Evolutionary conservation across 35 echinoderm and acorn worm species (phyloP), one percentile per base, ranked within the genome.

Genomic region (Anneissia japonica): DNA sequence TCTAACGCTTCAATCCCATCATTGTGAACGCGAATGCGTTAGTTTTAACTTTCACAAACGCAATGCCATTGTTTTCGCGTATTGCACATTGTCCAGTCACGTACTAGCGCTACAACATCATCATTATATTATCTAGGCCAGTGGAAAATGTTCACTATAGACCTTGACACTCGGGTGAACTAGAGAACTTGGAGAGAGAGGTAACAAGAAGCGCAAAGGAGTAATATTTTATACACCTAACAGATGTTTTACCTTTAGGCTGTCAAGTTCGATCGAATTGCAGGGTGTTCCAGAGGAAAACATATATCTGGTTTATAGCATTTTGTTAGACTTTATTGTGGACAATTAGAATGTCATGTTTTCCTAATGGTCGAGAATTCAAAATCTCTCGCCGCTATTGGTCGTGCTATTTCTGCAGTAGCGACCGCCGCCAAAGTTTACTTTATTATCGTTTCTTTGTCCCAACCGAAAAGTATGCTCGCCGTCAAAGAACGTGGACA

Each of bases 201-300:
- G 51, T 23, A 64, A 64, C 51, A 64, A 64, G 51, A 64, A 64
- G 21, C 51, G 51, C 51, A 64, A 26, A 64, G 51, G 51, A 64
- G 26, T 23, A 64, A 64, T 64, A 64, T 64, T 64, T 64, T 64
- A 64, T 64, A 64, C 51, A 9, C 26, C 10, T 64, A 64, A 64
- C 51, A 64, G 51, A 64, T 64, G 51, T 64, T 64, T 64, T 64
- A 64, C 51, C 51, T 64, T 64, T 64, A 64, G 51, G 51, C 51
- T 64, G 51, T 64, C 51, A 64, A 23, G 6, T 64, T 64, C 51
- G 21, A 64, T 64, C 51, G 51, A 6, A 64, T 64, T 64, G 51
- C 51, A 64, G 51, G 51, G 9, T 64, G 51, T 64, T 64, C 51
- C 26, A 2, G 51, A 64, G 51, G 51, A 9, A 64, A 64, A 64